A percentile compares a stretch with the other conserved stretches of the same genome.
These are phyloP conservation scores for Poecilobothrus nobilitatus DNA, from an alignment of 2,888 invertebrate species.

Conservation along the genomic window DNA sequence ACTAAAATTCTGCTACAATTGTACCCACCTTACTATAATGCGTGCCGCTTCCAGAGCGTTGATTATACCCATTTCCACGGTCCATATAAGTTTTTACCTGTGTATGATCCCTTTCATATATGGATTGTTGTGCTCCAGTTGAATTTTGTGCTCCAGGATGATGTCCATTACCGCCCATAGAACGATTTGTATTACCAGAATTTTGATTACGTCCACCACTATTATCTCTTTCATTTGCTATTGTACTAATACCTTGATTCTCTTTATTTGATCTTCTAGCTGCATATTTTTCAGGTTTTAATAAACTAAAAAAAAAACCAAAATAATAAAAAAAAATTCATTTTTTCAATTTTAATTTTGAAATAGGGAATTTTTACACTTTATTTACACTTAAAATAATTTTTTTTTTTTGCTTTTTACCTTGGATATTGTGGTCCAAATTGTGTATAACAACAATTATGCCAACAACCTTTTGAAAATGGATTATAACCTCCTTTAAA, in stretches of 20 bases:
- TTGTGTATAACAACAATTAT: slow-evolving; percentile 90
- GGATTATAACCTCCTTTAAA: slow-evolving; percentile 98
- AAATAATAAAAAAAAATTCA: slow-evolving; percentile 16
- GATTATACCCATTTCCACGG: slow-evolving; percentile 75
- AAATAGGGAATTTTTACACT: background rate
- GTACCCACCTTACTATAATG: slow-evolving; percentile 84
- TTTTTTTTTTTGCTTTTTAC: slow-evolving; percentile 45
- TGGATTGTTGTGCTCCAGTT: slow-evolving; percentile 46
- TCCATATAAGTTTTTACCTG: slow-evolving; percentile 95
- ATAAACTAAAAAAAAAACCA: slow-evolving; percentile 45
- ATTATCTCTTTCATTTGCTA: slow-evolving; percentile 45
- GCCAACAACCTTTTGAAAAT: slow-evolving; percentile 90
- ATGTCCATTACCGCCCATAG: slow-evolving; percentile 30
- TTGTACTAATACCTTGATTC: slow-evolving; percentile 43
- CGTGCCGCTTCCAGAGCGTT: slow-evolving; percentile 58
- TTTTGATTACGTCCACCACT: slow-evolving; percentile 35
- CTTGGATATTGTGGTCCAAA: slow-evolving; percentile 97
- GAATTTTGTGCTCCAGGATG: slow-evolving; percentile 42
- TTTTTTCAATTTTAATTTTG: slow-evolving; percentile 15
- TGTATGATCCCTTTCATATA: slow-evolving; percentile 56
- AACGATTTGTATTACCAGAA: slow-evolving; percentile 30
- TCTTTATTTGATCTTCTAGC: slow-evolving; percentile 52
- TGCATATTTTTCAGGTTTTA: slow-evolving; percentile 59
- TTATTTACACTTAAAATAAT: slow-evolving; percentile 7
- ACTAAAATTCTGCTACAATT: slow-evolving; percentile 48